Base-by-base conservation (phyloP, 2,888 invertebrate species). In the Cheilosia scutellata region DNA sequence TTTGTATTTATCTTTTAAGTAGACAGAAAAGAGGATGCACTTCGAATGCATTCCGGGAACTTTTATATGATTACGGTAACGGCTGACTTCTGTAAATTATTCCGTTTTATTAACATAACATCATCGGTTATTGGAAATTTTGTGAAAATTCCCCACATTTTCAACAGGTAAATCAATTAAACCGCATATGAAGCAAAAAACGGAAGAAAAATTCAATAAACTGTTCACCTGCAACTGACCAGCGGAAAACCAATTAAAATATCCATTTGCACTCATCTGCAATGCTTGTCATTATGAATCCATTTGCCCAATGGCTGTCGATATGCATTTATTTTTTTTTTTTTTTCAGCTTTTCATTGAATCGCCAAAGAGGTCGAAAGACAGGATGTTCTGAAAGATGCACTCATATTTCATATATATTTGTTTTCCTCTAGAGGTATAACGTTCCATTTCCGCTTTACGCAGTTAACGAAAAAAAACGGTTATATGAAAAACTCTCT, bases 231-330 rank as follows among this genome's bases (percentile, higher is more conserved):
- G 31, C 47, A 33, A 27, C 33, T 70, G 55, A 55, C 57, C 47
- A 49, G 29, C 47, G 57, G 37, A 37, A 68, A 47, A 47, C 47
- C 47, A 68, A 55, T 71, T 82, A 51, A 65, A 31, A 53, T 44
- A 13, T 51, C 70, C 55, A 51, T 65, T 70, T 65, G 42, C 55
- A 44, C 13, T 57, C 49, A 42, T 49, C 25, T 49, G 49, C 55
- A 63, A 33, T 62, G 58, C 37, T 9, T 37, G 25, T 49, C 58
- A 7, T 16, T 40, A 16, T 25, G 29, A 20, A 5, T 60, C 40
- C 16, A 53, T 62, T 62, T 53, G 1, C 29, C 40, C 47, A 37
- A 27, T 16, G 66, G 44, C 33, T 49, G 6, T 13, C n/a, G 7
- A 7, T 2, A 47, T 20, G 31, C 29, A 29, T 29, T 31, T 27